Percentiles rank a stretch among this genome's conserved stretches.
phyloP scores from a whole-genome alignment of 2,888 invertebrate species.

The Scrobipalpa atriplicella region DNA sequence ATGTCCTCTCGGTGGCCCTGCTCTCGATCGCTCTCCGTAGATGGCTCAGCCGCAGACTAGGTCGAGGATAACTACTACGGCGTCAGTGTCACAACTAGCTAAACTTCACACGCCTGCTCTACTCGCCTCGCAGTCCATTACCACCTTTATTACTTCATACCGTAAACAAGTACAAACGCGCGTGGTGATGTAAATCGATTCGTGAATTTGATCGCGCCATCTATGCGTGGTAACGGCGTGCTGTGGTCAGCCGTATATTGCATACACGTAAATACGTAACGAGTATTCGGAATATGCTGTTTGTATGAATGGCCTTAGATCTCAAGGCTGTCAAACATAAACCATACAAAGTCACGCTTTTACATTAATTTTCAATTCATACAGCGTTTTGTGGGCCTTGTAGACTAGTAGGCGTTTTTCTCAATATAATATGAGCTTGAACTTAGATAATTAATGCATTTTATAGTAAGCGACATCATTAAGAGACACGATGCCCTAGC shows the following conservation, averaged over 20 bases:
- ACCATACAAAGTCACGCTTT: too few relatives aligned
- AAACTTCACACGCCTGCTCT: slow-evolving; percentile 48
- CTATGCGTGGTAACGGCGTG: slow-evolving; percentile 46
- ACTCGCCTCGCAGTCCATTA: slow-evolving; percentile 48
- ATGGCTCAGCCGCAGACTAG: slow-evolving; percentile 80
- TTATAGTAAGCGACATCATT: too few relatives aligned
- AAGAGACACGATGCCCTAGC: too few relatives aligned
- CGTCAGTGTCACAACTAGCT: slow-evolving; percentile 74
- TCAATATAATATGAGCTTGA: too few relatives aligned
- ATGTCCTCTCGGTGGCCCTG: slow-evolving; percentile 76
- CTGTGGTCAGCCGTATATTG: slow-evolving; percentile 67
- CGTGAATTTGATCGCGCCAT: slow-evolving; percentile 29
- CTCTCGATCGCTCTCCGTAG: slow-evolving; percentile 81
- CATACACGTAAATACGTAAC: slow-evolving; percentile 50
- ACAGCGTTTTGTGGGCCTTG: too few relatives aligned
- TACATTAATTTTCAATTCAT: too few relatives aligned
- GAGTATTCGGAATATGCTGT: slow-evolving; percentile 60
- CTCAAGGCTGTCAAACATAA: slow-evolving; percentile 28
- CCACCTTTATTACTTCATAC: slow-evolving; percentile 41
- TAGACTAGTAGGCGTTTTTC: too few relatives aligned
- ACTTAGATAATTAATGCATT: too few relatives aligned
- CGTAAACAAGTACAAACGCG: slow-evolving; percentile 26
- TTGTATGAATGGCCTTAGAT: slow-evolving; percentile 58
- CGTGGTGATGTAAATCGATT: slow-evolving; percentile 40
- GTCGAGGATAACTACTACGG: slow-evolving; percentile 79